A percentile compares a stretch with the other conserved stretches of the same genome.
phyloP scores from a whole-genome alignment of 2,113 vertebrate species.

The Pterocles burchelli region DNA sequence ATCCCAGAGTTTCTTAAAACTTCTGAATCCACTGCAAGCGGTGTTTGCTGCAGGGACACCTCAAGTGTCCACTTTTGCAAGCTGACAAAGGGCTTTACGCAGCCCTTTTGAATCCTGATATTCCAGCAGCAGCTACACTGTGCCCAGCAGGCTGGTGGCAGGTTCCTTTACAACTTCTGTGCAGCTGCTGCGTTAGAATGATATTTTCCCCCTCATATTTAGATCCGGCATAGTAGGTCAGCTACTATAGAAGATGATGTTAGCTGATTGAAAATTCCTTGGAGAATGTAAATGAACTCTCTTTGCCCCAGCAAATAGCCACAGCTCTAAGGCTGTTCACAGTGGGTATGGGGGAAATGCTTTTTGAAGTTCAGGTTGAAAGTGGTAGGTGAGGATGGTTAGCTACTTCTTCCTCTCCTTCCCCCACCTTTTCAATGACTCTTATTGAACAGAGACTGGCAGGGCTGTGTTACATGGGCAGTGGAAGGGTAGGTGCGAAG shows the following conservation, averaged over 20 bases:
- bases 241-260: background rate
- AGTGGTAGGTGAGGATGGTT: background rate
- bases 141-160: background rate
- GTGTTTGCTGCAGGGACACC: background rate
- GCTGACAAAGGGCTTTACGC: background rate
- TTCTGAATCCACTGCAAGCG: background rate
- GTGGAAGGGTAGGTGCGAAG: background rate
- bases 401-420: background rate
- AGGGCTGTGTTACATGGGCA: background rate
- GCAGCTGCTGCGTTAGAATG: background rate
- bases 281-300: background rate
- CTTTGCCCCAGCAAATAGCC: background rate
- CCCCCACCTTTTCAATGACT: background rate
- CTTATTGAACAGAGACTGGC: background rate
- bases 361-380: background rate
- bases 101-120: background rate
- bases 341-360: background rate
- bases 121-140: background rate
- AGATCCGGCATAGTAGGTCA: background rate
- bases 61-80: background rate
- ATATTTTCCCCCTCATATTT: background rate
- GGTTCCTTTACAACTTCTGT: background rate
- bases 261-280: background rate
- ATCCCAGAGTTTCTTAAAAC: background rate
- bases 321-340: background rate